These are phyloP conservation scores for Ciconia boyciana DNA, from an alignment of 2,113 vertebrate genomes.

Conservation along the genomic window DNA sequence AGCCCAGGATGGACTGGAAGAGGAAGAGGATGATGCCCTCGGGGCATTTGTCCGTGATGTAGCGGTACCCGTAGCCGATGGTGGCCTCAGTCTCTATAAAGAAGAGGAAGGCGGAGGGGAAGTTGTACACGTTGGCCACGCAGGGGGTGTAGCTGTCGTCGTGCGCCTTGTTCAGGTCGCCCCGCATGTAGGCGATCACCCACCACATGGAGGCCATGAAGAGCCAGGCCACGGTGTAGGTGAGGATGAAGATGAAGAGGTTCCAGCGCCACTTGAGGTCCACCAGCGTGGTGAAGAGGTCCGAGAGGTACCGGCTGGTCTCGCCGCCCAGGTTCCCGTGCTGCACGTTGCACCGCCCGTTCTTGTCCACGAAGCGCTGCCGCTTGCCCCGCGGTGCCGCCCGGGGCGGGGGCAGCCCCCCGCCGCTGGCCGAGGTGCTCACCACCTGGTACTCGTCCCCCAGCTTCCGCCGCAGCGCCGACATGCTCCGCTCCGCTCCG, in stretches of 20 bases:
- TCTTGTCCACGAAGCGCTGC: constrained; percentile 99
- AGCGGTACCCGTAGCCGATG: constrained; percentile 96
- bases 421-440: constrained; percentile 93
- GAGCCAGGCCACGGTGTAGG: constrained; percentile 98
- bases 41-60: constrained; percentile 98
- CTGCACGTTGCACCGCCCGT: constrained; percentile 98
- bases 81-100: constrained; percentile 98
- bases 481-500: constrained; percentile 73
- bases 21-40: constrained; percentile 98
- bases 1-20: constrained; percentile 97
- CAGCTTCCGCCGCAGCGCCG: constrained; percentile 97
- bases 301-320: constrained; percentile 96
- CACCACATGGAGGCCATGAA: constrained; percentile 99
- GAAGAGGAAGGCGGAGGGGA: constrained; percentile 97
- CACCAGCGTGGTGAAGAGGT: constrained; percentile 97
- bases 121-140: constrained; percentile 98
- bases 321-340: constrained; percentile 98
- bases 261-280: constrained; percentile 99
- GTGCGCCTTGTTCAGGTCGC: constrained; percentile 91
- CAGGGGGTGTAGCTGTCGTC: constrained; percentile 95
- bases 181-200: constrained; percentile 94
- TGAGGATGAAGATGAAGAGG: constrained; percentile 97
- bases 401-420: constrained; percentile 74
- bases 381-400: constrained; percentile 86
- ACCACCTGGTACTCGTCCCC: constrained; percentile 98